Evolutionary conservation across 2,113 vertebrate genomes (phyloP).

Genomic region (Protobothrops mucrosquamatus): DNA sequence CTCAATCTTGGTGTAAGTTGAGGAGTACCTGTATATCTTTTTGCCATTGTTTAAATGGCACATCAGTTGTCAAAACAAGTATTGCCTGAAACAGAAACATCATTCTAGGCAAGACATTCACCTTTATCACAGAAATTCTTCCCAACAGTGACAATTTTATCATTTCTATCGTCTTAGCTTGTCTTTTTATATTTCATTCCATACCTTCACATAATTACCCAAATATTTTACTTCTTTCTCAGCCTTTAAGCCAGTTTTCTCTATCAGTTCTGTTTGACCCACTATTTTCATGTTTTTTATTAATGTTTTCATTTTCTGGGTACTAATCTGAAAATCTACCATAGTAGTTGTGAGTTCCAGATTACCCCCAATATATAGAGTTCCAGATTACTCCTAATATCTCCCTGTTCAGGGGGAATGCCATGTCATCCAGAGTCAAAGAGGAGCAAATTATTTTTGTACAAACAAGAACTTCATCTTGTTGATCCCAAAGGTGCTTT

Average conservation of each 20-base stretch:
- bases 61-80: neutral
- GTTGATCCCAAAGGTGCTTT: neutral
- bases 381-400: neutral
- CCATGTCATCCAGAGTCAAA: neutral
- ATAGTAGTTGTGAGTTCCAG: neutral
- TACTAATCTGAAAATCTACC: neutral
- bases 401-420: neutral
- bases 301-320: neutral
- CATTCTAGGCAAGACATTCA: neutral
- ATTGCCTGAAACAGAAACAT: neutral
- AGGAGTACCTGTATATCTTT: neutral
- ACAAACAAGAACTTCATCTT: neutral
- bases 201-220: neutral
- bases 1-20: too few species aligned
- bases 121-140: neutral
- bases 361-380: neutral
- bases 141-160: neutral
- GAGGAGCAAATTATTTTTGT: neutral
- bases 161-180: neutral
- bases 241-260: neutral
- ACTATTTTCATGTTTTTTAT: neutral
- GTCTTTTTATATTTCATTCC: neutral
- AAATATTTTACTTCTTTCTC: neutral
- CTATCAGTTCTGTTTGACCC: neutral
- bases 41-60: neutral